Evolutionary conservation across 2,888 invertebrate species (phyloP), one percentile per base, ranked within the genome.

Genomic region (Eustalomyia histrio): DNA sequence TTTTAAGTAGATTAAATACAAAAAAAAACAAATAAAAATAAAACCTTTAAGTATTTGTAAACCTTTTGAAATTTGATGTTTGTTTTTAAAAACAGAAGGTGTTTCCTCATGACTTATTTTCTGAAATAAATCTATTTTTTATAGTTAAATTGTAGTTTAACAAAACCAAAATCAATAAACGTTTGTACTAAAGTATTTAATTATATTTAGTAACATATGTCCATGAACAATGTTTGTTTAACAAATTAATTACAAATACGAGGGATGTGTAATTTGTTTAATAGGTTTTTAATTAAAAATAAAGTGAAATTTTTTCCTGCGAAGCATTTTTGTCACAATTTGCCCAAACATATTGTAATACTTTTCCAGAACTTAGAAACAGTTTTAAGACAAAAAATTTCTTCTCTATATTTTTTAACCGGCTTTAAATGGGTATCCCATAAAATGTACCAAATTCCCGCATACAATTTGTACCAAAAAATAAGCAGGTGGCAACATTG

Each of bases 131-230:
- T 47, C 43, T 47, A 10, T 47, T 47, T 47, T 39, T 39, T 39
- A 7, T 29, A 29, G 29, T 29, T 29, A 65, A 33, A 5, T 39
- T 50, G 1, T 50, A 35, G 29, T 58, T 18, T 2, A 43, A 35
- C 2, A 43, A 29, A 16, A 8, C 18, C 57, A 61, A 73, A 78
- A 79, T 79, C 78, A 24, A 79, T 79, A 79, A 52, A 18, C 18
- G 47, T 47, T 67, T 78, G 24, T 64, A 33, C 39, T 35, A 35
- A 57, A 63, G 21, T 63, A 29, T 33, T 17, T 35, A 58, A 50
- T 35, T 24, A 33, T 6, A 29, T 29, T 29, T n/a, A 60, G 29
- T 33, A 33, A 52, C 9, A 33, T 8, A 21, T 64, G 64, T 47
- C 71, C 58, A 35, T 71, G 71, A 47, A 14, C 43, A 47, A 47